Conservation (phyloP, 2,797 vertebrate species). For the Sorex maritimensis region DNA sequence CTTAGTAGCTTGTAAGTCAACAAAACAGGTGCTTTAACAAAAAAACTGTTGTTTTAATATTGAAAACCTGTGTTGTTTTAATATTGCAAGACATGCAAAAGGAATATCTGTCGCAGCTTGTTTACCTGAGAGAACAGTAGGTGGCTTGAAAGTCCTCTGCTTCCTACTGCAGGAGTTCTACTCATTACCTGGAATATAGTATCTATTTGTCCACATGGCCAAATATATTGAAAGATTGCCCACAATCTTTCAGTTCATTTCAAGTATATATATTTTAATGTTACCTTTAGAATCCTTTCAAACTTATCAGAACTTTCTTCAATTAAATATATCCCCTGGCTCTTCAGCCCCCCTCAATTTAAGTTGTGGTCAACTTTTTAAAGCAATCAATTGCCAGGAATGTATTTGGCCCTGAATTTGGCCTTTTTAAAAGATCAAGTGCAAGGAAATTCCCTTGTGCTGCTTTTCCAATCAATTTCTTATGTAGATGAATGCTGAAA, state of each 20-base stretch:
- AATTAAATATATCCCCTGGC: constrained; percentile 57
- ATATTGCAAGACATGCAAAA: background rate
- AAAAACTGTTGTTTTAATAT: too few species aligned
- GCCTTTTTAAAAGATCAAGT: constrained; percentile 72
- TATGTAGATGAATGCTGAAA: constrained; percentile 75
- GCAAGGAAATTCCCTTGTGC: background rate
- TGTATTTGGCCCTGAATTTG: constrained; percentile 60
- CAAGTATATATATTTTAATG: constrained; percentile 53
- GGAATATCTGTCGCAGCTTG: rapidly evolving
- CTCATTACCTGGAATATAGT: background rate
- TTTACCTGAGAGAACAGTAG: rapidly evolving
- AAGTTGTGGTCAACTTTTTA: constrained; percentile 68
- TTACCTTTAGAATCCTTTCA: constrained; percentile 42
- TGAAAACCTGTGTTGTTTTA: too few species aligned
- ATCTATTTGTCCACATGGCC: background rate
- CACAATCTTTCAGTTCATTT: background rate
- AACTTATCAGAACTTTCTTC: constrained; percentile 49
- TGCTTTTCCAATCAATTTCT: constrained; percentile 71
- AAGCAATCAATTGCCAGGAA: constrained; percentile 32
- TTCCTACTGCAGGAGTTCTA: background rate
- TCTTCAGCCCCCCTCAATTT: constrained; percentile 54
- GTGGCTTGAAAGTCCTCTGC: too few species aligned
- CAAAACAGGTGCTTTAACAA: background rate
- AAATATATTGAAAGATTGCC: background rate
- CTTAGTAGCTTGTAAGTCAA: background rate